Conservation (phyloP, 1,140 invertebrate genomes). For the silkworm (Bombyx mori) region DNA sequence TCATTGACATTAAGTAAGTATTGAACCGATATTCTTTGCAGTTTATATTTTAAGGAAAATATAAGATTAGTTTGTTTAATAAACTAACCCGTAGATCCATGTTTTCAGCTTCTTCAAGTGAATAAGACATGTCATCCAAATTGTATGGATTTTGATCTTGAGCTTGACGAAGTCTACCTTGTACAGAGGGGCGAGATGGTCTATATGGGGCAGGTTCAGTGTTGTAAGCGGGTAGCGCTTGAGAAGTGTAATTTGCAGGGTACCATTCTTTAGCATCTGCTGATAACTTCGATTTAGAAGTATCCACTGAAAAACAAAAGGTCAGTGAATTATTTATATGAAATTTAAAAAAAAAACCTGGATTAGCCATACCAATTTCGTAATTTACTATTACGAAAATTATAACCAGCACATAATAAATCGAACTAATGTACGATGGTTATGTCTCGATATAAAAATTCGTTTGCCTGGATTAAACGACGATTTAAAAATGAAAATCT, state of each 20-base stretch:
- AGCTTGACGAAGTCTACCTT: conserved; percentile 57
- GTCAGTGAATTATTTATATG: not conserved
- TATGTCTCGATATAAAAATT: no score
- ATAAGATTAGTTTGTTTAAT: no score
- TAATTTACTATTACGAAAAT: no score
- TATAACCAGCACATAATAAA: no score
- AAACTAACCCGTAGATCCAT: conserved; percentile 42
- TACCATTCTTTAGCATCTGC: conserved; percentile 70
- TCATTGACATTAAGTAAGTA: not conserved
- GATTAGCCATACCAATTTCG: no score
- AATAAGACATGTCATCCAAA: conserved; percentile 56
- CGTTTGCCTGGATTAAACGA: conserved; percentile 23
- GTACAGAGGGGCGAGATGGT: conserved; percentile 54
- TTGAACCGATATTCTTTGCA: no score
- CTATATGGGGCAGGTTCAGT: conserved; percentile 38
- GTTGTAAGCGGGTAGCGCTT: conserved; percentile 31
- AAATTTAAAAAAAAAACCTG: no score
- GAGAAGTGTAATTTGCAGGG: conserved; percentile 63
- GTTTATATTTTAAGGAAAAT: no score
- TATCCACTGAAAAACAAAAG: conserved; percentile 33
- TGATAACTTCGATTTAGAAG: conserved; percentile 57
- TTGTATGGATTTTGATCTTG: conserved; percentile 60
- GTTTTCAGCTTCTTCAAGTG: conserved; percentile 52
- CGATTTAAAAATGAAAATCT: conserved; percentile 62
- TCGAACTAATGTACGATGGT: no score